Evolutionary conservation across 2,797 vertebrate genomes (phyloP).

Genomic region (Sarcophilus harrisii): DNA sequence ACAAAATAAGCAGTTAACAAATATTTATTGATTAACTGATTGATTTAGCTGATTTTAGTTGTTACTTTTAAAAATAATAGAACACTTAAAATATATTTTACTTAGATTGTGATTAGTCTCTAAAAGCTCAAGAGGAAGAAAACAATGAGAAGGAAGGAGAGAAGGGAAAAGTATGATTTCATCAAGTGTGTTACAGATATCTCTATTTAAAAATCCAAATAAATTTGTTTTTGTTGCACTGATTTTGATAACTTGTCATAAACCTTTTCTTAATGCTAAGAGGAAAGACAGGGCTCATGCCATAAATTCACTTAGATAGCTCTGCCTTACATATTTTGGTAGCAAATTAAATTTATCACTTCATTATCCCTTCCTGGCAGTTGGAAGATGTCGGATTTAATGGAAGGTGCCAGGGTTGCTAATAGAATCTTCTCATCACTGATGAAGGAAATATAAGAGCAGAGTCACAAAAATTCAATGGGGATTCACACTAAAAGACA

Average conservation of each 20-base stretch:
- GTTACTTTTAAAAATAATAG: constrained; percentile 34
- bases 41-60: not conserved
- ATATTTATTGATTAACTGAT: not conserved
- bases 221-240: constrained; percentile 60
- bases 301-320: constrained; percentile 75
- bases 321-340: constrained; percentile 76
- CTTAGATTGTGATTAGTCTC: constrained; percentile 20
- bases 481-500: constrained; percentile 61
- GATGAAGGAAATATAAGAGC: constrained; percentile 70
- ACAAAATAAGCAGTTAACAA: not conserved
- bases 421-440: constrained; percentile 76
- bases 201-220: constrained; percentile 40
- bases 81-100: constrained; percentile 13
- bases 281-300: constrained; percentile 66
- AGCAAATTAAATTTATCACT: constrained; percentile 82
- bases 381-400: constrained; percentile 77
- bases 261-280: constrained; percentile 72
- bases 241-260: constrained; percentile 73
- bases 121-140: constrained; percentile 20
- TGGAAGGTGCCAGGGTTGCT: constrained; percentile 78
- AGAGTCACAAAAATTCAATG: constrained; percentile 63
- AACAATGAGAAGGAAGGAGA: not conserved
- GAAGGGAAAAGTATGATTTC: not conserved
- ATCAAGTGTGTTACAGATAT: constrained; percentile 6
- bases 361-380: constrained; percentile 79